phyloP scores from a whole-genome alignment of 2,113 vertebrate genomes.

The Orientallactaga bullata region DNA sequence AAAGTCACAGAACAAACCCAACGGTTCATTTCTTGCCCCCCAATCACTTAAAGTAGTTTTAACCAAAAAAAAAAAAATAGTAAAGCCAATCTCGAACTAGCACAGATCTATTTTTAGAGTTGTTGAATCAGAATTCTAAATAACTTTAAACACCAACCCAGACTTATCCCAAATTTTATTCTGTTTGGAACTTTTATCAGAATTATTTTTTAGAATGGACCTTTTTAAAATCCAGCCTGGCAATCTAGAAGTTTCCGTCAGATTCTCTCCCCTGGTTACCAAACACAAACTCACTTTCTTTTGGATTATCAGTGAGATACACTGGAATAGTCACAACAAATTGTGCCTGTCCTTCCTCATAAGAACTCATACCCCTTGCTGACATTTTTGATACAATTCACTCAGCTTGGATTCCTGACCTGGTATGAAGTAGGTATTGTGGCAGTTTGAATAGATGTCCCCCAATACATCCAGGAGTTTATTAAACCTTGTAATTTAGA shows the following conservation, averaged over 20 bases:
- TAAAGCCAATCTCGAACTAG: not conserved
- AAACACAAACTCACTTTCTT: not conserved
- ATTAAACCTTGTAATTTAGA: too few species aligned
- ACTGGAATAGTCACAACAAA: too few species aligned
- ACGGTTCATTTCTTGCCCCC: not conserved
- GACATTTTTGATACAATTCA: accelerated
- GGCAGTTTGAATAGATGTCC: too few species aligned
- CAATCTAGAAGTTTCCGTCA: not conserved
- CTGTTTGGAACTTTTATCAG: not conserved
- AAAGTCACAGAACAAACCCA: not conserved
- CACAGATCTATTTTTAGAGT: slow-evolving; percentile 50
- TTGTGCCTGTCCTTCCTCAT: accelerated
- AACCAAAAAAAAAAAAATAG: slow-evolving; percentile 38
- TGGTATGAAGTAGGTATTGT: too few species aligned
- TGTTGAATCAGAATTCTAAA: slow-evolving; percentile 43
- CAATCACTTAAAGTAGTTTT: not conserved
- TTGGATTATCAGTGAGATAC: not conserved
- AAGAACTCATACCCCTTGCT: not conserved
- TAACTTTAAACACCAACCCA: slow-evolving; percentile 23
- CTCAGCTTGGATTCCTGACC: not conserved
- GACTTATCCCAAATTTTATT: slow-evolving; percentile 30
- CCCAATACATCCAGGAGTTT: too few species aligned
- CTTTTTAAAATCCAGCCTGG: not conserved
- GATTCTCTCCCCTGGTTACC: not conserved
- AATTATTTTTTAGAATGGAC: not conserved